Percentiles rank a stretch among this genome's conserved stretches.
Evolutionary conservation across 2,113 vertebrate species (phyloP).

Genomic region (Seriola dumerili): DNA sequence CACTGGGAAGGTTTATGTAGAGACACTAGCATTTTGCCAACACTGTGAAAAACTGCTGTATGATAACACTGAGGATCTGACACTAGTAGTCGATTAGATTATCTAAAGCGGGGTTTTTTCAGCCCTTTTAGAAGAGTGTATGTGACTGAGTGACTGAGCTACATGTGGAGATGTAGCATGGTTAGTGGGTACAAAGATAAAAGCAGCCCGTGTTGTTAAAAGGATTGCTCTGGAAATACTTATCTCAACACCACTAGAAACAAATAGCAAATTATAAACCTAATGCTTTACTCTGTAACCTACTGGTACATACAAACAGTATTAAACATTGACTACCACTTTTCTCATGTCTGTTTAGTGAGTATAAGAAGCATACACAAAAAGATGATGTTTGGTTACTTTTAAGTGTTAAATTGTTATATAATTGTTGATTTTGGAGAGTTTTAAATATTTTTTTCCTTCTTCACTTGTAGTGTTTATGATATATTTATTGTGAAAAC

Average conservation of each 20-base stretch:
- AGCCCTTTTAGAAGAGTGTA: background rate
- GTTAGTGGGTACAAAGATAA: background rate
- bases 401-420: constrained; percentile 38
- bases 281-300: constrained; percentile 6
- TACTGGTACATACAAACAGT: background rate
- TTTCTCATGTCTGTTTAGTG: constrained; percentile 21
- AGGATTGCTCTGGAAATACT: constrained; percentile 3
- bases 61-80: constrained; percentile 26
- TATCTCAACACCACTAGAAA: constrained; percentile 19
- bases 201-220: constrained; percentile 13
- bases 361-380: background rate
- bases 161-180: constrained; percentile 41
- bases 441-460: constrained; percentile 3
- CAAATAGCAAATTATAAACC: constrained; percentile 1
- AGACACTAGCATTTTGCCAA: constrained; percentile 21
- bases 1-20: background rate
- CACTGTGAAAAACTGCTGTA: constrained; percentile 46
- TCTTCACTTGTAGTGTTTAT: constrained; percentile 29
- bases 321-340: constrained; percentile 38
- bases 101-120: background rate
- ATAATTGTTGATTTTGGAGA: constrained; percentile 27
- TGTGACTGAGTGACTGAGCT: background rate
- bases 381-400: background rate
- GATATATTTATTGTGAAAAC: constrained; percentile 71
- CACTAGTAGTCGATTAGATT: background rate